Evolutionary conservation across 2,113 vertebrate genomes (phyloP).

Genomic region (Aldabrachelys gigantea): DNA sequence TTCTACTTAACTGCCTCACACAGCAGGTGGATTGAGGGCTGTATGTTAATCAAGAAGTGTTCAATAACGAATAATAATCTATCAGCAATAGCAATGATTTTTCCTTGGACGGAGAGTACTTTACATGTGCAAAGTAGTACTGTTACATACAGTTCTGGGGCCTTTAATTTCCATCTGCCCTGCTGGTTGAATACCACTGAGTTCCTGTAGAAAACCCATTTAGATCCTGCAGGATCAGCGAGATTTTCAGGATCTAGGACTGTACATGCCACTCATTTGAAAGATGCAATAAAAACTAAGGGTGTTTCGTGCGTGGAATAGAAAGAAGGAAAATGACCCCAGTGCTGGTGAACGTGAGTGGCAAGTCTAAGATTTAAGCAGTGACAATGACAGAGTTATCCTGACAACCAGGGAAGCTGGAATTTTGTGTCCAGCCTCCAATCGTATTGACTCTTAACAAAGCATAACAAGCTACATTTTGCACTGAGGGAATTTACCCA

Average conservation of each 20-base stretch:
- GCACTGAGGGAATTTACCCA: background rate
- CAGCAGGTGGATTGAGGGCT: background rate
- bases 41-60: background rate
- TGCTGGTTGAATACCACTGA: background rate
- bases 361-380: slow-evolving; percentile 36
- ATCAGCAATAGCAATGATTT: background rate
- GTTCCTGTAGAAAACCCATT: slow-evolving; percentile 30
- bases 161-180: slow-evolving; percentile 30
- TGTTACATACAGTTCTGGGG: background rate
- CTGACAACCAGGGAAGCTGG: slow-evolving; percentile 32
- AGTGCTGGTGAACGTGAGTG: slow-evolving; percentile 46
- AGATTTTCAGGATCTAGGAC: slow-evolving; percentile 53
- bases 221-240: slow-evolving; percentile 26
- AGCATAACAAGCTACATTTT: slow-evolving; percentile 15
- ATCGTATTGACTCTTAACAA: slow-evolving; percentile 29
- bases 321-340: slow-evolving; percentile 13
- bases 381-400: slow-evolving; percentile 52
- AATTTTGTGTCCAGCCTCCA: slow-evolving; percentile 46
- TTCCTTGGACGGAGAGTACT: background rate
- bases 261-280: background rate
- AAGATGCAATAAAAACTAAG: slow-evolving; percentile 49
- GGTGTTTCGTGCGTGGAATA: slow-evolving; percentile 33
- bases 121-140: background rate
- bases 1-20: background rate
- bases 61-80: background rate